Evolutionary conservation across 2,888 invertebrate species (phyloP).

Genomic region (Lamellibrachia satsuma): DNA sequence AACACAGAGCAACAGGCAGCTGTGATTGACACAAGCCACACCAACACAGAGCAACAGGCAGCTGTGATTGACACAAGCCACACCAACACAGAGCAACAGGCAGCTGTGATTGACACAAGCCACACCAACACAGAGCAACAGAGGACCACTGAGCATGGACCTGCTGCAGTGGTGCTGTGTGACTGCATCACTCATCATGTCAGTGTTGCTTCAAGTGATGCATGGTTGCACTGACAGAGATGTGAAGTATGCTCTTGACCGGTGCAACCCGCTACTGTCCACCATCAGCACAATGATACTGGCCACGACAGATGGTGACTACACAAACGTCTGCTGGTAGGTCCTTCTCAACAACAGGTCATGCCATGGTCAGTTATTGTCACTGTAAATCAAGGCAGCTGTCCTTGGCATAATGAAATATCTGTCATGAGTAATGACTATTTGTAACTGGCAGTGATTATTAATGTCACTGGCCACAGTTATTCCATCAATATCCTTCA

Average conservation of each 20-base stretch:
- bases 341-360: neutral
- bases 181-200: neutral
- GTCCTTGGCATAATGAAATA: neutral
- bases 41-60: neutral
- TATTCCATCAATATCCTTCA: neutral
- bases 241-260: slow-evolving; percentile 24
- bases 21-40: neutral
- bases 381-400: neutral
- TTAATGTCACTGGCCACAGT: neutral
- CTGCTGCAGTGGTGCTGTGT: neutral
- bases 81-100: neutral
- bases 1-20: neutral
- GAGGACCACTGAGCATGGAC: neutral
- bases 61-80: neutral
- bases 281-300: slow-evolving; percentile 30
- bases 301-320: slow-evolving; percentile 19
- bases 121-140: too few relatives aligned
- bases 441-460: neutral
- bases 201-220: neutral
- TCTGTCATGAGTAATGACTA: neutral
- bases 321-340: slow-evolving; percentile 28
- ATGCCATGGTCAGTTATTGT: neutral
- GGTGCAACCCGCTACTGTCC: slow-evolving; percentile 26
- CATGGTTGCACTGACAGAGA: slow-evolving; percentile 23
- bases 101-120: too few relatives aligned